Evolutionary conservation across 2,888 invertebrate species (phyloP).

Genomic region (Sialis fuliginosa): DNA sequence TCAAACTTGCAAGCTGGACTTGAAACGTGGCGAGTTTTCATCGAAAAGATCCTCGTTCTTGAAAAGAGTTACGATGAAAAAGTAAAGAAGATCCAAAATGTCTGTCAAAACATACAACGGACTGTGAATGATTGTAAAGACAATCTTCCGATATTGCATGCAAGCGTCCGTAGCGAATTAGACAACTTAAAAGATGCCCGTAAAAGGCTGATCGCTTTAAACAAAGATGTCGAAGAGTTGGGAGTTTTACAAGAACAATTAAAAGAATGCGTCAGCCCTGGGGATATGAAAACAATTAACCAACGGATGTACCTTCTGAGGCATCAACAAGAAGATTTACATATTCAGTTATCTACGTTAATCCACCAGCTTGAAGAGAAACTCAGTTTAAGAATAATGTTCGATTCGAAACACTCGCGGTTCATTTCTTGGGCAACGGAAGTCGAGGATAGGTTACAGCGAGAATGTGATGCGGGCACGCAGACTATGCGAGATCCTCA

Average conservation of each 20-base stretch:
- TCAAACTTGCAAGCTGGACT: slow-evolving; percentile 62
- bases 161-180: slow-evolving; percentile 43
- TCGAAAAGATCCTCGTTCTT: slow-evolving; percentile 45
- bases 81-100: slow-evolving; percentile 35
- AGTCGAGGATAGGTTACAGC: slow-evolving; percentile 40
- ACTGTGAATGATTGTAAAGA: slow-evolving; percentile 37
- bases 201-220: slow-evolving; percentile 35
- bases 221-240: slow-evolving; percentile 48
- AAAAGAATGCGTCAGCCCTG: slow-evolving; percentile 68
- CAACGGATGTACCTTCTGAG: slow-evolving; percentile 61
- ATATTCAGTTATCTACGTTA: slow-evolving; percentile 55
- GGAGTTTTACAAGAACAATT: slow-evolving; percentile 63
- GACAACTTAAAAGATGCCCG: slow-evolving; percentile 42
- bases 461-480: slow-evolving; percentile 30
- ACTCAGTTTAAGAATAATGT: slow-evolving; percentile 49
- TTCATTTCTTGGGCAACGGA: slow-evolving; percentile 54
- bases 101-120: slow-evolving; percentile 47
- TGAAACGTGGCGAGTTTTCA: slow-evolving; percentile 64
- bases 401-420: slow-evolving; percentile 44
- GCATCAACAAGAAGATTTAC: slow-evolving; percentile 66
- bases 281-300: slow-evolving; percentile 62
- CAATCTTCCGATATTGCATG: slow-evolving; percentile 31
- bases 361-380: slow-evolving; percentile 58
- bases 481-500: slow-evolving; percentile 42
- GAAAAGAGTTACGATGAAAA: slow-evolving; percentile 44